Base-by-base conservation (phyloP, 2,797 vertebrate genomes). In the Meriones psammophilus region DNA sequence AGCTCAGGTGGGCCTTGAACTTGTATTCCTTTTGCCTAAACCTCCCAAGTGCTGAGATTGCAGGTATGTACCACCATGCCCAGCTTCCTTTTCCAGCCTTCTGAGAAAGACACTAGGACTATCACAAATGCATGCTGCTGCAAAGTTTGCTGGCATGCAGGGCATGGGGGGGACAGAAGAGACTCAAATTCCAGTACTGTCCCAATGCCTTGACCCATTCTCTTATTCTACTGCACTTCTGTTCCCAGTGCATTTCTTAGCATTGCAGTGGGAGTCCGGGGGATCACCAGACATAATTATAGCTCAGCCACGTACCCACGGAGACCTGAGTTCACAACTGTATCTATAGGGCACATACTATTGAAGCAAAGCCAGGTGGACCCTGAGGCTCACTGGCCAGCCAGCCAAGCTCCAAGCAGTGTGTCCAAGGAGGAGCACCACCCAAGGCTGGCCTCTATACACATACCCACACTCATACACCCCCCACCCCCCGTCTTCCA, bases 241-340 rank as follows among this genome's bases (percentile, higher is more conserved):
- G 17, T 77, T 54, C 10, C 83, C 68, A 7, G 0, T 22, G 42
- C 17, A 17, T 60, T 71, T 69, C 33, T 1, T 10, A 30, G 24
- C 46, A 14, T 12, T 28, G n/a, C 22, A 26, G 9, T 14, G 22
- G 22, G n/a, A 46, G 3, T 15, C 6, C 6, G 18, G 42, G 4
- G 26, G 6, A 0, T 30, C 20, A n/a, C 30, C 5, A 1, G 69
- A 62, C 22, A 30, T 3, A 12, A 24, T 36, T 13, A 0, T n/a
- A 68, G 2, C 39, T 24, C 0, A 9, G 20, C 18, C 33, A 26
- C 1, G 6, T n/a, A 56, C 17, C 4, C 66, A 36, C 4, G 1
- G 69, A 69, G 33, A 56, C 46, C 33, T 36, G 84, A 71, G 33
- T 86, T 56, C 2, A 0, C 20, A 54, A 28, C 33, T 24, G 36